Evolutionary conservation across 2,113 vertebrate genomes (phyloP).

Genomic region (Semicossyphus pulcher): DNA sequence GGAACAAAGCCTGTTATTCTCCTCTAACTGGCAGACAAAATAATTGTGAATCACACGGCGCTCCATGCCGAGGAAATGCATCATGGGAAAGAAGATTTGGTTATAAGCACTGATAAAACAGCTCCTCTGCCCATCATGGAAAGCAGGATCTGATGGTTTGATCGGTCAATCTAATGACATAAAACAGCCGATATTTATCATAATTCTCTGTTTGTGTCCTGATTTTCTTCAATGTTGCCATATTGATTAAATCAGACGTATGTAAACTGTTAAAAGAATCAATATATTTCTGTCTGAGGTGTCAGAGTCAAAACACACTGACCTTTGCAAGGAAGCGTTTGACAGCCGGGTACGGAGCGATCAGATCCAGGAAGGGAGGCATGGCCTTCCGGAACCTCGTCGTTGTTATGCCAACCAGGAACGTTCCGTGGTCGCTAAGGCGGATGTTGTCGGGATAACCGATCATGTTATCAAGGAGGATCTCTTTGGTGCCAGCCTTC

Average conservation of each 20-base stretch:
- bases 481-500: conserved; percentile 74
- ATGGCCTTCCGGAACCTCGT: conserved; percentile 65
- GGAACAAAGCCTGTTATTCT: conserved; percentile 27
- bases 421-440: conserved; percentile 74
- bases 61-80: neutral
- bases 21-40: neutral
- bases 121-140: neutral
- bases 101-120: neutral
- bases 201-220: too few relatives aligned
- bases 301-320: neutral
- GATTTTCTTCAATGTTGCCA: too few relatives aligned
- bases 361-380: conserved; percentile 81
- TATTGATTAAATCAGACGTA: too few relatives aligned
- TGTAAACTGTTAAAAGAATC: too few relatives aligned
- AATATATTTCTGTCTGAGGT: too few relatives aligned
- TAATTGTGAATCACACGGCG: neutral
- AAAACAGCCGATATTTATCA: too few relatives aligned
- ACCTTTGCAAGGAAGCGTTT: conserved; percentile 84
- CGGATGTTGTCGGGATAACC: conserved; percentile 86
- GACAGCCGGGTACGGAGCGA: conserved; percentile 76
- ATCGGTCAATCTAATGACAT: too few relatives aligned
- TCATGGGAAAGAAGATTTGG: conserved; percentile 25
- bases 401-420: conserved; percentile 81
- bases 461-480: conserved; percentile 80
- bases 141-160: too few relatives aligned